A percentile compares a stretch with the other conserved stretches of the same genome.
phyloP scores from a whole-genome alignment of 2,113 vertebrate genomes.

The Chloropsis cyanopogon region DNA sequence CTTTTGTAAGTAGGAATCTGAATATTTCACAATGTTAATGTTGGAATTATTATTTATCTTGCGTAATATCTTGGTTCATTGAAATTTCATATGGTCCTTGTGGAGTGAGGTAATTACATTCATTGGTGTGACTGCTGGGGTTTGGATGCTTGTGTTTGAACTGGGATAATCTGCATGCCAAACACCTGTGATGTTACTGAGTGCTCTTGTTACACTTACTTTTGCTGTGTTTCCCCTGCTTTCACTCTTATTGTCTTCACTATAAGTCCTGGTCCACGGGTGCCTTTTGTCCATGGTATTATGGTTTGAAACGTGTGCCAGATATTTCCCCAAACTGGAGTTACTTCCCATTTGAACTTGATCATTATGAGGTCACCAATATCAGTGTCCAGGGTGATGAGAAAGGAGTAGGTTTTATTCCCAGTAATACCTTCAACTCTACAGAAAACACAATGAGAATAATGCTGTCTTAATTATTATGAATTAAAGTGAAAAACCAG shows the following conservation, averaged over 20 bases:
- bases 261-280: constrained; percentile 67
- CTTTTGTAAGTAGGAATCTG: neutral
- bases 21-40: neutral
- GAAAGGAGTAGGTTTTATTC: constrained; percentile 86
- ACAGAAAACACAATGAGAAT: neutral
- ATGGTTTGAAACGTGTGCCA: constrained; percentile 85
- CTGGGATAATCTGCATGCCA: neutral
- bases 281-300: constrained; percentile 76
- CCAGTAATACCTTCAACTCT: constrained; percentile 78
- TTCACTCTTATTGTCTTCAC: constrained; percentile 82
- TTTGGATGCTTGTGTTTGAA: neutral
- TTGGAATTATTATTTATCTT: neutral
- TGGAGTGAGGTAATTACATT: neutral
- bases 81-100: neutral
- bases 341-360: constrained; percentile 83
- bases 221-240: constrained; percentile 90
- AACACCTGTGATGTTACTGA: neutral
- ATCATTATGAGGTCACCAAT: constrained; percentile 86
- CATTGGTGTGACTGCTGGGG: neutral
- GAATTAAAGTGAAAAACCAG: neutral
- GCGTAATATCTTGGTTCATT: neutral
- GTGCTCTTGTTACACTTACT: constrained; percentile 65
- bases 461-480: neutral
- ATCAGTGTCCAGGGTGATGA: constrained; percentile 85
- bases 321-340: constrained; percentile 81